These are phyloP conservation scores for Botrylloides violaceus DNA, from an alignment of 23 tunicate species.

Conservation along the genomic window DNA sequence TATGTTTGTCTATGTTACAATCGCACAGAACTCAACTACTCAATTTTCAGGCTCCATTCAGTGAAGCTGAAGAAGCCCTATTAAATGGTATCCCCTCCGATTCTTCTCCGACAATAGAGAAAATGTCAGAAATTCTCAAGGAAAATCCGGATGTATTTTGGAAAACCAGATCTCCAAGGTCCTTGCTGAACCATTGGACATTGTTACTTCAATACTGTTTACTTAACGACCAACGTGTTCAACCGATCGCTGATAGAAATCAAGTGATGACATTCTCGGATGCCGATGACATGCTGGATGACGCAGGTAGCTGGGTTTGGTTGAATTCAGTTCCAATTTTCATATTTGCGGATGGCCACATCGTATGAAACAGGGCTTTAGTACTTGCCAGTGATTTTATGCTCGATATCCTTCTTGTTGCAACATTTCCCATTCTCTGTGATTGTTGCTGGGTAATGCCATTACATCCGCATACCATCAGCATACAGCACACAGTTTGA, in stretches of 20 bases:
- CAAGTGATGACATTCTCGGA: conserved; percentile 53
- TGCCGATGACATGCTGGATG: conserved; percentile 71
- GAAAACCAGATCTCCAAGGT: conserved; percentile 20
- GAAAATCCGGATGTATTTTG: conserved; percentile 33
- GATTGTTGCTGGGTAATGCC: too few relatives aligned
- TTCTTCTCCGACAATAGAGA: conserved; percentile 29
- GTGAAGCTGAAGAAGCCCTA: conserved; percentile 54
- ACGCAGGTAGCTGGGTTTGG: too few relatives aligned
- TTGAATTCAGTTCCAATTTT: too few relatives aligned
- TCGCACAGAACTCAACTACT: not conserved
- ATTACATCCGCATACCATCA: too few relatives aligned
- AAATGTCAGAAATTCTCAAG: conserved; percentile 31
- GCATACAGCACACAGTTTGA: too few relatives aligned
- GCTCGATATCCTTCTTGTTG: too few relatives aligned
- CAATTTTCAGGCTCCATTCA: conserved; percentile 46
- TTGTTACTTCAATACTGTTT: conserved; percentile 45
- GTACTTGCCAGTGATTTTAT: too few relatives aligned
- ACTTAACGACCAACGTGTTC: conserved; percentile 51
- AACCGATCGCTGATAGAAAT: conserved; percentile 38
- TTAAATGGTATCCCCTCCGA: conserved; percentile 34
- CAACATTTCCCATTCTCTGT: too few relatives aligned
- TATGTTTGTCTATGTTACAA: not conserved
- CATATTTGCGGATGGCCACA: too few relatives aligned
- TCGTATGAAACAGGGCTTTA: too few relatives aligned
- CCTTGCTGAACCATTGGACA: conserved; percentile 55